These are phyloP conservation scores for Brachynemurus nebulosus DNA, from an alignment of 2,888 invertebrate species.

Conservation along the genomic window DNA sequence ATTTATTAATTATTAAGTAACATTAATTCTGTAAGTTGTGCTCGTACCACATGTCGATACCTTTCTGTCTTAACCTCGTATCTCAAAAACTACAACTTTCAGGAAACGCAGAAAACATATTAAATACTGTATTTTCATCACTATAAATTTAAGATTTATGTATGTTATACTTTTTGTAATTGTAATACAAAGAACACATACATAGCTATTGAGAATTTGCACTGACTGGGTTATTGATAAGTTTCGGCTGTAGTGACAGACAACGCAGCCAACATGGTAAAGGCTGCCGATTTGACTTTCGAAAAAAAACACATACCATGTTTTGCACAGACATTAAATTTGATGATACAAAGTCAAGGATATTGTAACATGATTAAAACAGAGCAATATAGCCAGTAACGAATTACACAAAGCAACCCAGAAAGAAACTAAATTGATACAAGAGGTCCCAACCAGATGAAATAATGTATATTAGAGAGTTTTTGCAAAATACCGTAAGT, in stretches of 20 bases:
- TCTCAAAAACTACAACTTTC: no score
- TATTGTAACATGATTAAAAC: slow-evolving; percentile 24
- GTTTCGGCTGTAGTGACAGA: slow-evolving; percentile 18
- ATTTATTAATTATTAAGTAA: no score
- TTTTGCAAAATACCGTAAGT: no score
- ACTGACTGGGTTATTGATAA: slow-evolving; percentile 19
- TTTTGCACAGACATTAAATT: slow-evolving; percentile 25
- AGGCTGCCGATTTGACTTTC: slow-evolving; percentile 22
- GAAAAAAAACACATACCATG: slow-evolving; percentile 23
- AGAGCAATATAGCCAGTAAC: slow-evolving; percentile 20
- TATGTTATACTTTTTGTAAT: no score
- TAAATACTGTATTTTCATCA: no score
- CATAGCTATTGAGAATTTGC: slow-evolving; percentile 14
- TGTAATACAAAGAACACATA: no score
- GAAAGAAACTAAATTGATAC: slow-evolving; percentile 19
- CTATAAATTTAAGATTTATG: no score
- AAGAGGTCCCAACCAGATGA: slow-evolving; percentile 22
- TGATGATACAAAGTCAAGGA: slow-evolving; percentile 21
- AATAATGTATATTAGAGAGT: slow-evolving; percentile 23
- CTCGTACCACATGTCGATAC: no score
- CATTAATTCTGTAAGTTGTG: no score
- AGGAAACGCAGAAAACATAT: no score
- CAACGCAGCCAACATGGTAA: no score
- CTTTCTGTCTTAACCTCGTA: no score
- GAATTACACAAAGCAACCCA: slow-evolving; percentile 16